These are phyloP conservation scores for Cataglyphis rosenhaueri DNA, from an alignment of 2,888 invertebrate species.

Conservation along the genomic window DNA sequence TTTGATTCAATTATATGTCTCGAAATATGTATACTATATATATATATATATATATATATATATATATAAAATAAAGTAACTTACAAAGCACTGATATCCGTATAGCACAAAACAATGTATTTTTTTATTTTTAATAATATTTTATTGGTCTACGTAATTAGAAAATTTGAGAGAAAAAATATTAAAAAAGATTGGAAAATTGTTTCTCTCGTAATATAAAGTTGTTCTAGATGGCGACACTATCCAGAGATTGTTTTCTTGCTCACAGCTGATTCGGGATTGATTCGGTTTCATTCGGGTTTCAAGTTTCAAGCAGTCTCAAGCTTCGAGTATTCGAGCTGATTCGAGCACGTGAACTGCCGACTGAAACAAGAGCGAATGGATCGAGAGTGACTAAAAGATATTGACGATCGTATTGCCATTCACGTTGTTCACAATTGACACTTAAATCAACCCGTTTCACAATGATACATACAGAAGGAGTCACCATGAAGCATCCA, in stretches of 20 bases:
- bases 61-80: not conserved
- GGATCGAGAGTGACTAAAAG: not conserved
- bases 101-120: not conserved
- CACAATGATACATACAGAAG: not conserved
- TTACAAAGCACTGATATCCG: not conserved
- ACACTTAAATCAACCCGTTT: not conserved
- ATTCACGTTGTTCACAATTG: not conserved
- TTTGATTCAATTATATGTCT: not conserved
- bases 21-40: not conserved
- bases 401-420: not conserved
- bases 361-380: not conserved
- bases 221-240: not conserved
- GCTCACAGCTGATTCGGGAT: too few species aligned
- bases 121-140: not conserved
- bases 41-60: not conserved
- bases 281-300: too few species aligned
- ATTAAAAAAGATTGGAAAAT: not conserved
- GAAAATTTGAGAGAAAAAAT: not conserved
- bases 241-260: not conserved
- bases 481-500: slow-evolving; percentile 50
- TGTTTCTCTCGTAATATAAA: not conserved
- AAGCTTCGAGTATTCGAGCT: too few species aligned
- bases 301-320: too few species aligned
- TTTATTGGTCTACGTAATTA: not conserved
- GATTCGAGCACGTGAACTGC: too few species aligned